Evolutionary conservation across 2,888 invertebrate genomes (phyloP).

Genomic region (Aphodius granarius): DNA sequence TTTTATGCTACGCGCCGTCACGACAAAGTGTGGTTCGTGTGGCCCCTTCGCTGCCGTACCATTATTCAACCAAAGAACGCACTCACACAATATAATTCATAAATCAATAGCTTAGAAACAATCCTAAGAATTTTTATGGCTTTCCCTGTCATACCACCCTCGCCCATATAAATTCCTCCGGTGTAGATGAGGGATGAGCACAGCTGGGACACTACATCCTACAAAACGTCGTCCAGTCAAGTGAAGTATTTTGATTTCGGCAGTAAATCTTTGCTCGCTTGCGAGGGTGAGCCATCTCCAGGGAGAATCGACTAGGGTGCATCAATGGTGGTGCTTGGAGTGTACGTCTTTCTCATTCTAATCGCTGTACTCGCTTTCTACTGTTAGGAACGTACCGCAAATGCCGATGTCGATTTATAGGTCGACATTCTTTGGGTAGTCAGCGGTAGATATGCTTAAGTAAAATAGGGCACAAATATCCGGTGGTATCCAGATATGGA

Average conservation of each 20-base stretch:
- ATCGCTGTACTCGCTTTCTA: not conserved
- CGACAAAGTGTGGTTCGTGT: too few species aligned
- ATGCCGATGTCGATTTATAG: constrained; percentile 28
- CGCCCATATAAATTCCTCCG: not conserved
- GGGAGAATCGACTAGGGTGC: not conserved
- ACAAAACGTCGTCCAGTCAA: not conserved
- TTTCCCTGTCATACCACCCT: not conserved
- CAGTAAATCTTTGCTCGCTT: not conserved
- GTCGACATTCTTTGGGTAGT: constrained; percentile 20
- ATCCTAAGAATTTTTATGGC: not conserved
- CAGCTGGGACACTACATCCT: not conserved
- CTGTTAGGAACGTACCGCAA: constrained; percentile 19
- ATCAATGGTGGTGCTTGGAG: not conserved
- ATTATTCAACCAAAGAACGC: too few species aligned
- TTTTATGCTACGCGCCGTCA: too few species aligned
- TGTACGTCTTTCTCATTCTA: not conserved
- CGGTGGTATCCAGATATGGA: too few species aligned
- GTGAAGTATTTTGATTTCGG: not conserved
- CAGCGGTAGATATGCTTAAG: not conserved
- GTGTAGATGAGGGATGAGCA: not conserved
- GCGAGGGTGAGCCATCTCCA: not conserved
- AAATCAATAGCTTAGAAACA: not conserved
- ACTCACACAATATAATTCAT: not conserved
- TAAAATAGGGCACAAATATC: not conserved
- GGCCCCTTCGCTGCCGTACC: too few species aligned